Evolutionary conservation across 30 jellyfish, hydroid and myxozoan species (phyloP).

Genomic region (Aurelia aurita complex sp. Pacific): DNA sequence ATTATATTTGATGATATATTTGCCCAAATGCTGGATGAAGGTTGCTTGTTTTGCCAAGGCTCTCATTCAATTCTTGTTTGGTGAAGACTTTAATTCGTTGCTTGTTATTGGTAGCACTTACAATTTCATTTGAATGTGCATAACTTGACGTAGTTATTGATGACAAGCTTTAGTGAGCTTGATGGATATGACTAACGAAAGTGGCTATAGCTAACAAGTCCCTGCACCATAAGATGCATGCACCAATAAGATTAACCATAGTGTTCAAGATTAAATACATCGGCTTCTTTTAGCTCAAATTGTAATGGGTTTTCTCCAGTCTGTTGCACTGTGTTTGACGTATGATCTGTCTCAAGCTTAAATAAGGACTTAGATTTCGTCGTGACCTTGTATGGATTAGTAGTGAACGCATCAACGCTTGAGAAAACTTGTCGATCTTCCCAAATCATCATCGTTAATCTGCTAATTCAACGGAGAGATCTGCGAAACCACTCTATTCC

Average conservation of each 20-base stretch:
- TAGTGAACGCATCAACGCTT: slow-evolving; percentile 49
- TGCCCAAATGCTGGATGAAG: too few species aligned
- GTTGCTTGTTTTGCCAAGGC: too few species aligned
- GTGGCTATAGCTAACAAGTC: too few species aligned
- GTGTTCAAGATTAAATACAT: slow-evolving; percentile 1
- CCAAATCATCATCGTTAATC: slow-evolving; percentile 54
- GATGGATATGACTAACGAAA: too few species aligned
- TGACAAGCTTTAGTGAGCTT: too few species aligned
- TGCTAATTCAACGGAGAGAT: slow-evolving; percentile 64
- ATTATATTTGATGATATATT: too few species aligned
- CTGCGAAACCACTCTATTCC: slow-evolving; percentile 68
- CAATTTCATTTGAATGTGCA: too few species aligned
- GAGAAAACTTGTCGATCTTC: slow-evolving; percentile 55
- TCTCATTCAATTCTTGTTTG: too few species aligned
- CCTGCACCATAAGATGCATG: slow-evolving; percentile 1
- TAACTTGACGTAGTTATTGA: too few species aligned
- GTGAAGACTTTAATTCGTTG: too few species aligned
- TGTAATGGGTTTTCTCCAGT: slow-evolving; percentile 25
- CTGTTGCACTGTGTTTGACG: slow-evolving; percentile 14
- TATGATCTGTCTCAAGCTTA: slow-evolving; percentile 19
- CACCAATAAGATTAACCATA: background rate
- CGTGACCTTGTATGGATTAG: slow-evolving; percentile 51
- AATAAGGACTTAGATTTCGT: background rate
- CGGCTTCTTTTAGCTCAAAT: slow-evolving; percentile 16
- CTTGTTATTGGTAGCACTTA: too few species aligned